A percentile compares a stretch with the other conserved stretches of the same genome.
phyloP scores from a whole-genome alignment of 1,140 invertebrate species.

The Lanistes nyassanus region DNA sequence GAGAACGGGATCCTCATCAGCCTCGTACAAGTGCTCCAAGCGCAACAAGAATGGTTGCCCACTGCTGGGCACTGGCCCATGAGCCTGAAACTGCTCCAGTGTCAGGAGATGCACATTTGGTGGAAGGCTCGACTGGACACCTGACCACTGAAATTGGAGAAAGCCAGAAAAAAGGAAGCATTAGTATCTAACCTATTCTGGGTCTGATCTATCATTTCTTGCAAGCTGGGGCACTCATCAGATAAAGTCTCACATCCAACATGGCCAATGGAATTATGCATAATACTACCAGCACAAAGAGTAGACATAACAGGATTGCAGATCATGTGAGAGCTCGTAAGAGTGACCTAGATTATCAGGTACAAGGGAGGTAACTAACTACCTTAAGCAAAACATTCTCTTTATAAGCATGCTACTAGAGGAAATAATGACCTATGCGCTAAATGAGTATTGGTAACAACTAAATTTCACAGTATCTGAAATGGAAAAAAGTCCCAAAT shows the following conservation, averaged over 20 bases:
- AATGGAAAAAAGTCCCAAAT: no score
- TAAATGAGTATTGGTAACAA: no score
- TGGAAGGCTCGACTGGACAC: conserved; percentile 73
- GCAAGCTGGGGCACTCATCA: background rate
- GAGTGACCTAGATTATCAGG: no score
- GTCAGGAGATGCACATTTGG: conserved; percentile 86
- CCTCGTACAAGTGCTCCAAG: conserved; percentile 89
- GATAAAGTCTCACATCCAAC: no score
- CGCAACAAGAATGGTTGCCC: conserved; percentile 73
- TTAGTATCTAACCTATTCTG: background rate
- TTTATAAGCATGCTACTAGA: no score
- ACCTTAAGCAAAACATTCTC: no score
- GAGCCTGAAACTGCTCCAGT: conserved; percentile 82
- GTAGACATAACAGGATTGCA: background rate
- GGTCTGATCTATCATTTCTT: background rate
- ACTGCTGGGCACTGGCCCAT: conserved; percentile 68
- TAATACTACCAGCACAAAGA: background rate
- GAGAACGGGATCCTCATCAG: conserved; percentile 72
- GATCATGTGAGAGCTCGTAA: no score
- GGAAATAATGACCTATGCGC: no score
- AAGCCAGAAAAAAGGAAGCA: background rate
- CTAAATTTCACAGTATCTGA: no score
- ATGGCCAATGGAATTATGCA: background rate
- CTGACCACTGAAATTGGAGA: conserved; percentile 66
- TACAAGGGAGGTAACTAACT: no score